Evolutionary conservation across 2,888 invertebrate species (phyloP).

Genomic region (Dasypolia templi): DNA sequence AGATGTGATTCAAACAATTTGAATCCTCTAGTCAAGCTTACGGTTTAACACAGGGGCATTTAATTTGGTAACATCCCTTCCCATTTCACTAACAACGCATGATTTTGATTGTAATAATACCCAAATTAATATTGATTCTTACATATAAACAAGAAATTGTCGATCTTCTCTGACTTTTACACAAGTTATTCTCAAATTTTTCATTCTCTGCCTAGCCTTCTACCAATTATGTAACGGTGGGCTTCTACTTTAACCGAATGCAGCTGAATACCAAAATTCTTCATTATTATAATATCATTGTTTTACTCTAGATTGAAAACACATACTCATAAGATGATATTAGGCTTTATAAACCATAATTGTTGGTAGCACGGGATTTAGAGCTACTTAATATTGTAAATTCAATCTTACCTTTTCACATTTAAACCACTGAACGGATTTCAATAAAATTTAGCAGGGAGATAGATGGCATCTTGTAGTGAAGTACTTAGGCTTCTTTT

Average conservation of each 20-base stretch:
- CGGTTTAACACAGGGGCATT: neutral
- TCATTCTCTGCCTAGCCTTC: too few species aligned
- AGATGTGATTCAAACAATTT: neutral
- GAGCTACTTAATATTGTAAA: too few species aligned
- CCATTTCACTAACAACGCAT: conserved; percentile 12
- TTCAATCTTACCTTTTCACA: too few species aligned
- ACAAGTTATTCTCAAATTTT: too few species aligned
- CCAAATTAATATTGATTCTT: neutral
- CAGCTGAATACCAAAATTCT: too few species aligned
- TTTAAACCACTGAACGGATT: too few species aligned
- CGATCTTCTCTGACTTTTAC: too few species aligned
- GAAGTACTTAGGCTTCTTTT: too few species aligned
- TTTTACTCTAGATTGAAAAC: neutral
- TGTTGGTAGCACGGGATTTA: neutral
- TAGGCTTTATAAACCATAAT: neutral
- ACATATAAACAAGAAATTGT: neutral
- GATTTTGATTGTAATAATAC: neutral
- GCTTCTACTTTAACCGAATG: too few species aligned
- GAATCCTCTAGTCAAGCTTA: neutral
- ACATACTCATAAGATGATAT: neutral
- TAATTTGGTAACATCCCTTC: neutral
- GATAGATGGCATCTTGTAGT: too few species aligned
- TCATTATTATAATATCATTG: neutral
- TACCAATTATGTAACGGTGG: neutral
- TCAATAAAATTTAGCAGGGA: too few species aligned